phyloP scores from a whole-genome alignment of 2,888 invertebrate genomes.

The Drosophila limbata region DNA sequence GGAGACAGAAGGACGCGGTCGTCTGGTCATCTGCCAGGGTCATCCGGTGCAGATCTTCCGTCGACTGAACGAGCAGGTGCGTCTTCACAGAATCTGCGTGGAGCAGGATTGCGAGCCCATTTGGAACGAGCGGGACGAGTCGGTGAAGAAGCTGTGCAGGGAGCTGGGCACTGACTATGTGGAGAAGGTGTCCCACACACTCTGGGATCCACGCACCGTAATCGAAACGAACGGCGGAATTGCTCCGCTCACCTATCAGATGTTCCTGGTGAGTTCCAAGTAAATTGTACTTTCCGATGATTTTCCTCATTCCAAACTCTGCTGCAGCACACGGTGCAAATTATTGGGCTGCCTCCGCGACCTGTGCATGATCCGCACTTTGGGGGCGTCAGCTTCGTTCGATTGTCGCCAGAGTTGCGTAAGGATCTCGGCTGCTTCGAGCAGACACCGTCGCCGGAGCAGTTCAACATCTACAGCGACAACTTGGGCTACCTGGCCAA shows the following conservation, averaged over 20 bases:
- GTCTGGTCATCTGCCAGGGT: conserved; percentile 88
- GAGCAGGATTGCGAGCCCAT: conserved; percentile 91
- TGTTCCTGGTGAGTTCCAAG: conserved; percentile 87
- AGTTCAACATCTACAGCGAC: conserved; percentile 87
- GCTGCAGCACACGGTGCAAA: conserved; percentile 87
- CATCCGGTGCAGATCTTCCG: conserved; percentile 87
- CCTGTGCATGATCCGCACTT: conserved; percentile 86
- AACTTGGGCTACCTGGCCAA: conserved; percentile 79
- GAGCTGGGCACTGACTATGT: conserved; percentile 87
- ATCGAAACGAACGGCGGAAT: conserved; percentile 89
- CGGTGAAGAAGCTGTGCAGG: conserved; percentile 87
- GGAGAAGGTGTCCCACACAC: conserved; percentile 90
- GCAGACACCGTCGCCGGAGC: conserved; percentile 87
- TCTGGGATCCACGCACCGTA: conserved; percentile 89
- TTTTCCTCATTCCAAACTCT: neutral
- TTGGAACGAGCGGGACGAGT: conserved; percentile 88
- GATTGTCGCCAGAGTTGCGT: conserved; percentile 85
- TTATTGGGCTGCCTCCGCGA: conserved; percentile 88
- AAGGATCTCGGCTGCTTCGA: conserved; percentile 86
- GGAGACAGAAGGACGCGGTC: conserved; percentile 86
- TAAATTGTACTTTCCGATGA: neutral
- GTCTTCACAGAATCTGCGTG: conserved; percentile 87
- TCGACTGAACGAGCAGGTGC: conserved; percentile 87
- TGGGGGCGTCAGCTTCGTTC: conserved; percentile 85
- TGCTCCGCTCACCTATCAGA: conserved; percentile 90